Evolutionary conservation across 2,113 vertebrate genomes (phyloP).

Genomic region (Malaclemys terrapin): DNA sequence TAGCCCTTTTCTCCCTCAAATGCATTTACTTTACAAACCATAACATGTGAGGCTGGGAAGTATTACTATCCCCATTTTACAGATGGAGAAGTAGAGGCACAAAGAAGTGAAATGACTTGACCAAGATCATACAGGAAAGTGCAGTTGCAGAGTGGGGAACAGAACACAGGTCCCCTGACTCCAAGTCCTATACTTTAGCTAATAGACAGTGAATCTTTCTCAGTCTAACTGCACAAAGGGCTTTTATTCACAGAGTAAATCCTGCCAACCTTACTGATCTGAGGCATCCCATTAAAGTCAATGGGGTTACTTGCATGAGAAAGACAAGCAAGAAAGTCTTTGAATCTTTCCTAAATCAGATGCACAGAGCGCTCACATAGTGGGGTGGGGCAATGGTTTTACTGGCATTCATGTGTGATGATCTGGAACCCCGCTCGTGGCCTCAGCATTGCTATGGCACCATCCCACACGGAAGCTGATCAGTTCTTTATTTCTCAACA

Average conservation of each 20-base stretch:
- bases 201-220: not conserved
- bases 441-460: accelerated
- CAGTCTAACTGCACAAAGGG: not conserved
- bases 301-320: not conserved
- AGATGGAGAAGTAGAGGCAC: not conserved
- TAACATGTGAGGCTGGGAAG: not conserved
- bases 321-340: not conserved
- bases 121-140: not conserved
- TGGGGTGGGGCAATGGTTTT: not conserved
- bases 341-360: not conserved
- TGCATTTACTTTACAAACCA: not conserved
- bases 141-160: not conserved
- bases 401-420: accelerated
- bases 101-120: not conserved
- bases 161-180: not conserved
- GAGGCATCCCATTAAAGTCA: not conserved
- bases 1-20: not conserved
- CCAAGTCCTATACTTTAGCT: not conserved
- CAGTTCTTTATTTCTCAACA: not conserved
- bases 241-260: not conserved
- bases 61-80: accelerated
- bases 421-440: not conserved
- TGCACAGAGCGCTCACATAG: not conserved
- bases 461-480: not conserved
- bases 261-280: not conserved